phyloP scores from a whole-genome alignment of 2,113 vertebrate genomes.

The Tragulus kanchil region DNA sequence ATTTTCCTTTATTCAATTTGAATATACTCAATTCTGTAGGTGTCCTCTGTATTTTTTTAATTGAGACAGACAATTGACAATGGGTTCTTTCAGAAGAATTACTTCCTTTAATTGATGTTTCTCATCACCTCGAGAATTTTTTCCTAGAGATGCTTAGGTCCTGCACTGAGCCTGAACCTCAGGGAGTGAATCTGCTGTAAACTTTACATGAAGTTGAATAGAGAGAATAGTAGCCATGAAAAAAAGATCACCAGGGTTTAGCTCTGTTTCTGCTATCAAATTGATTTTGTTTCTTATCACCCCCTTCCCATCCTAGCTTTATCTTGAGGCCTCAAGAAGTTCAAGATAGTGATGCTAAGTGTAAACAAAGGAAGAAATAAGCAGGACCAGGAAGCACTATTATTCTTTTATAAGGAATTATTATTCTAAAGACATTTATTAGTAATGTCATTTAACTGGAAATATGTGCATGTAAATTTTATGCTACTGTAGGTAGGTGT shows the following conservation, averaged over 20 bases:
- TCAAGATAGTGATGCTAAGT: not conserved
- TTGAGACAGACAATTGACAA: not conserved
- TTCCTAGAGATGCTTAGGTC: not conserved
- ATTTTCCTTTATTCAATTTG: not conserved
- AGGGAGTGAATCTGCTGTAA: not conserved
- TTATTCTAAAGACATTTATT: slow-evolving; percentile 1
- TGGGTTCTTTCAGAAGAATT: slow-evolving; percentile 18
- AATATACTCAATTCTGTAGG: not conserved
- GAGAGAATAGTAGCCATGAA: not conserved
- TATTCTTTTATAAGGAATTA: slow-evolving; percentile 10
- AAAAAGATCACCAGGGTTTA: not conserved
- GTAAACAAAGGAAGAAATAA: slow-evolving; percentile 23
- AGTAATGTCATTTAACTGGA: not conserved
- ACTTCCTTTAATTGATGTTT: not conserved
- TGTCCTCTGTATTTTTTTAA: not conserved
- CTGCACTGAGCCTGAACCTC: not conserved
- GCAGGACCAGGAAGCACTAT: not conserved
- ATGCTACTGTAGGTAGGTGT: not conserved
- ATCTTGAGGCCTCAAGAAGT: not conserved
- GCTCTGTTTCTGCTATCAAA: not conserved
- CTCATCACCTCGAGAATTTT: not conserved
- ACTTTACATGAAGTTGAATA: not conserved
- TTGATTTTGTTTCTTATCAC: not conserved
- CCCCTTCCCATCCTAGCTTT: not conserved
- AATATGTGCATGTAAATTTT: slow-evolving; percentile 39